Conservation (phyloP, 2,113 vertebrate species). For the Pica pica region DNA sequence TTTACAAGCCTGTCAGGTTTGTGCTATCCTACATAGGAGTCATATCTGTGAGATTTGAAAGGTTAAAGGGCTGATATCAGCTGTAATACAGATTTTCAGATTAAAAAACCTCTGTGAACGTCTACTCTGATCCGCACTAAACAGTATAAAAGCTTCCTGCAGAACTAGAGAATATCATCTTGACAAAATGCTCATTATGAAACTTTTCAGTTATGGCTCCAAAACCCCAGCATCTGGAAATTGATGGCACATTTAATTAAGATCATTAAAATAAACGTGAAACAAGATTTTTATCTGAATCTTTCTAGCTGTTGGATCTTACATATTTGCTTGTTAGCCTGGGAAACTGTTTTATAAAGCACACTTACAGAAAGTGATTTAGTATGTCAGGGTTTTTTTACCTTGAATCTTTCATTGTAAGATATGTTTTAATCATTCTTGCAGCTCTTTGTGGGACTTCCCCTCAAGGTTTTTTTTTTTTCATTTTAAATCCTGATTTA, state of each 20-base stretch:
- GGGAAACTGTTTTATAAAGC: not conserved
- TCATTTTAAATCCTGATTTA: not conserved
- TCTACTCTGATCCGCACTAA: not conserved
- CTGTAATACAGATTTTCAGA: conserved; percentile 49
- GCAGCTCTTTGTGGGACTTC: not conserved
- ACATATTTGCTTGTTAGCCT: not conserved
- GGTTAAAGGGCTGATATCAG: conserved; percentile 36
- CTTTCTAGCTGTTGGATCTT: not conserved
- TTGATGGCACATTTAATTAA: not conserved
- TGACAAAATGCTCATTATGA: not conserved
- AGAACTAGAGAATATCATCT: not conserved
- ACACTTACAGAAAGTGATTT: not conserved
- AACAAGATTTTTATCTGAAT: not conserved
- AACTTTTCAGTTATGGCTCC: not conserved
- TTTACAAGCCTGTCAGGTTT: not conserved
- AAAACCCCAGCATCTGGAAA: not conserved
- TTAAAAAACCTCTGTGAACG: conserved; percentile 29
- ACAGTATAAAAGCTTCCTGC: not conserved
- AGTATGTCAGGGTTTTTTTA: not conserved
- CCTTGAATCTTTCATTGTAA: not conserved
- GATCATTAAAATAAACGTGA: not conserved
- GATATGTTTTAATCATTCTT: not conserved
- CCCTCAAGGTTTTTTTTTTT: not conserved
- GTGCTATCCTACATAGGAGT: not conserved
- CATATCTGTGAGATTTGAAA: conserved; percentile 15